A percentile compares a stretch with the other conserved stretches of the same genome.
Conservation (phyloP, 1,140 invertebrate genomes). For the Heliothis virescens region DNA sequence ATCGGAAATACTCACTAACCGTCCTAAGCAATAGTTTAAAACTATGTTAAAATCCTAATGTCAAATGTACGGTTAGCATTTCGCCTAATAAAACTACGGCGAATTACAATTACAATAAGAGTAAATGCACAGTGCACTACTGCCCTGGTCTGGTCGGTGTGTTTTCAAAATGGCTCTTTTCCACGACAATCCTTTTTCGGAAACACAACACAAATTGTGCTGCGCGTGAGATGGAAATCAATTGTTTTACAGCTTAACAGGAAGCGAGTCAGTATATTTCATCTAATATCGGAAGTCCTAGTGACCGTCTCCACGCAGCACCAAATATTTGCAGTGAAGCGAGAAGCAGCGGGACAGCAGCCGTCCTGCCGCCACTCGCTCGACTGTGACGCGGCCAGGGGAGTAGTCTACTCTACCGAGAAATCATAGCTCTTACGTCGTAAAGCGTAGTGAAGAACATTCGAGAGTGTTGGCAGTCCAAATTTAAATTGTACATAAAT, state of each 20-base stretch:
- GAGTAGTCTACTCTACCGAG: constrained; percentile 78
- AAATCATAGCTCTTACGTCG: constrained; percentile 75
- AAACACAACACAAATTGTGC: constrained; percentile 90
- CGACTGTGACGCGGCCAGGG: constrained; percentile 76
- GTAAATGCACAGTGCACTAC: constrained; percentile 83
- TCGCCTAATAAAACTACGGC: constrained; percentile 65
- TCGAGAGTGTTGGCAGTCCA: constrained; percentile 79
- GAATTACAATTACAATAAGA: constrained; percentile 61
- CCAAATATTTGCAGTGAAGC: constrained; percentile 76
- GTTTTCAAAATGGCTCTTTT: constrained; percentile 91
- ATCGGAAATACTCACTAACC: constrained; percentile 74
- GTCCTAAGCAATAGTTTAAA: constrained; percentile 71
- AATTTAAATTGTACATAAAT: constrained; percentile 62
- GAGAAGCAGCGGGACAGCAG: constrained; percentile 52
- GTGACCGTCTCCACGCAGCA: constrained; percentile 60
- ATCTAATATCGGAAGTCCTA: constrained; percentile 44
- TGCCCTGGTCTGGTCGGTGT: constrained; percentile 87
- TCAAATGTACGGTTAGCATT: constrained; percentile 72
- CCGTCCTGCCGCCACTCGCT: constrained; percentile 58
- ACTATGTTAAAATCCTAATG: constrained; percentile 63
- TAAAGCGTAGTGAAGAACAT: constrained; percentile 77
- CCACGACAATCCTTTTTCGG: constrained; percentile 88
- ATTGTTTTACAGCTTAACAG: constrained; percentile 60
- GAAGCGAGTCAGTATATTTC: constrained; percentile 39
- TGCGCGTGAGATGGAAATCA: constrained; percentile 65